These are phyloP conservation scores for Camelus dromedarius DNA, from an alignment of 2,113 vertebrate species.

Conservation along the genomic window DNA sequence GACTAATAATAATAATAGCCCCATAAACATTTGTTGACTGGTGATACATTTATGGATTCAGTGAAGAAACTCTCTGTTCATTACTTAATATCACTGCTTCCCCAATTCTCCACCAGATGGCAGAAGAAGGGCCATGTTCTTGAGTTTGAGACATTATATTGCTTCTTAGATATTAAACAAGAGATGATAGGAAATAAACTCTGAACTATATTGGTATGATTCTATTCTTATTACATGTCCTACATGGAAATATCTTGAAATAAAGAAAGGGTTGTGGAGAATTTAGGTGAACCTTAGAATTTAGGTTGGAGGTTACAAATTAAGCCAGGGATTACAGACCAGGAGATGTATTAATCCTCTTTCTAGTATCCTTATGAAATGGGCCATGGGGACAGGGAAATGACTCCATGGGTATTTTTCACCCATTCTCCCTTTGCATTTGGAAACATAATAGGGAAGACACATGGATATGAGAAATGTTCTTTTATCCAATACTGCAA, in stretches of 20 bases:
- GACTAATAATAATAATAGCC: background rate
- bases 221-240: constrained; percentile 9
- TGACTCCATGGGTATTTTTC: background rate
- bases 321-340: background rate
- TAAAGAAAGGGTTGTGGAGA: background rate
- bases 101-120: constrained; percentile 77
- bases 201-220: background rate
- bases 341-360: background rate
- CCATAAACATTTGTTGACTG: background rate
- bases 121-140: constrained; percentile 55
- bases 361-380: background rate
- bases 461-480: background rate
- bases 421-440: background rate
- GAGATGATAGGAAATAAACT: background rate
- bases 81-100: constrained; percentile 10
- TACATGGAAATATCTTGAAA: constrained; percentile 15
- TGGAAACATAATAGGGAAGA: background rate
- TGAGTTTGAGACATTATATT: background rate
- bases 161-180: constrained; percentile 33
- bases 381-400: background rate
- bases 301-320: background rate
- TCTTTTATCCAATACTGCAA: background rate
- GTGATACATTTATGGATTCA: background rate
- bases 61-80: background rate
- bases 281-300: background rate